Percentiles rank a stretch among this genome's conserved stretches.
Evolutionary conservation across 2,113 vertebrate genomes (phyloP).

Genomic region (Spea multiplicata): DNA sequence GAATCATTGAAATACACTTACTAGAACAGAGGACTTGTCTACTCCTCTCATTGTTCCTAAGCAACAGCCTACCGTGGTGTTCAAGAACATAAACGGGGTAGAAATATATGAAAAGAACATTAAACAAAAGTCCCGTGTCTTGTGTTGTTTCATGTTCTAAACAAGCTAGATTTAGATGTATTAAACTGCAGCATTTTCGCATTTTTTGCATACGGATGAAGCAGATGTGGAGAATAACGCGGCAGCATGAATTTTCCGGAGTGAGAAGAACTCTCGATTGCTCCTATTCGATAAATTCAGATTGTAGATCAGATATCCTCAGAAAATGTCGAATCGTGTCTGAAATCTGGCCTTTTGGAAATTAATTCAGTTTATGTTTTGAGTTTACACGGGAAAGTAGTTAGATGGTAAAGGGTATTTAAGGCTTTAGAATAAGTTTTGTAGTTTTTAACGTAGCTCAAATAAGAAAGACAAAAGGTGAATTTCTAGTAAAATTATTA

Average conservation of each 20-base stretch:
- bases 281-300: neutral
- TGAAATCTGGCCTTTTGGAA: too few species aligned
- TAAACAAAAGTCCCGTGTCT: neutral
- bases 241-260: neutral
- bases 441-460: too few species aligned
- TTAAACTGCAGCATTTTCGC: neutral
- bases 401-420: too few species aligned
- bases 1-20: neutral
- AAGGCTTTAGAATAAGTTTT: too few species aligned
- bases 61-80: constrained; percentile 14
- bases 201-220: neutral
- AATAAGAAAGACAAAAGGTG: too few species aligned
- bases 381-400: too few species aligned
- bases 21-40: neutral
- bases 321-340: too few species aligned
- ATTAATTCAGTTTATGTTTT: too few species aligned
- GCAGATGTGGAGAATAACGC: neutral
- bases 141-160: neutral
- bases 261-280: neutral
- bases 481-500: too few species aligned
- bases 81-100: constrained; percentile 33
- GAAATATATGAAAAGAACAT: constrained; percentile 15
- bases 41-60: neutral
- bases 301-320: too few species aligned
- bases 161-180: neutral